These are phyloP conservation scores for Odontamblyopus lacepedii DNA, from an alignment of 2,797 vertebrate species.

Conservation along the genomic window DNA sequence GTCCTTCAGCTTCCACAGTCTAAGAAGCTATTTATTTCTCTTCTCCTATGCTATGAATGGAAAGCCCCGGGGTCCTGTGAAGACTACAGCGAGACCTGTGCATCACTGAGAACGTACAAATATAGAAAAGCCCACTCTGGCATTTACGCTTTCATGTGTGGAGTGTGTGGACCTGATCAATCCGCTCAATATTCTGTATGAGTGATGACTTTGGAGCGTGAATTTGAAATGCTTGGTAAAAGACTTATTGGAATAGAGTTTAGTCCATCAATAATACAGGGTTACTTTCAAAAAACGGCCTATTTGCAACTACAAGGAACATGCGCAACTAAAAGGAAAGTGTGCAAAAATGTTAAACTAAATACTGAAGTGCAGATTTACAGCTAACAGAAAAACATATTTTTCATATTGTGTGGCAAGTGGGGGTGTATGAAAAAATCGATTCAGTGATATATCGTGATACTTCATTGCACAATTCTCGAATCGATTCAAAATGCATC, in stretches of 20 bases:
- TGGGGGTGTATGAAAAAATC: too few species aligned
- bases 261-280: not conserved
- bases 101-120: slow-evolving; percentile 26
- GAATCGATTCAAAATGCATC: too few species aligned
- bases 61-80: slow-evolving; percentile 29
- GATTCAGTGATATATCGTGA: too few species aligned
- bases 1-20: slow-evolving; percentile 49
- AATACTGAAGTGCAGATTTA: not conserved
- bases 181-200: not conserved
- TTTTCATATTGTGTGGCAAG: too few species aligned
- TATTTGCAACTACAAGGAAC: not conserved
- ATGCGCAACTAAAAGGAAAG: not conserved
- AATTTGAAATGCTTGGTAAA: not conserved
- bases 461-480: too few species aligned
- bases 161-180: not conserved
- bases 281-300: not conserved
- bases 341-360: not conserved
- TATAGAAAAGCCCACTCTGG: slow-evolving; percentile 19
- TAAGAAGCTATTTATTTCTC: slow-evolving; percentile 65
- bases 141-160: slow-evolving; percentile 2
- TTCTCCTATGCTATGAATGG: slow-evolving; percentile 27
- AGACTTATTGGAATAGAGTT: not conserved
- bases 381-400: not conserved
- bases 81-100: slow-evolving; percentile 17
- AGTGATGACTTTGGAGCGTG: not conserved